phyloP scores from a whole-genome alignment of 2,888 invertebrate species.

The Acronicta alni region DNA sequence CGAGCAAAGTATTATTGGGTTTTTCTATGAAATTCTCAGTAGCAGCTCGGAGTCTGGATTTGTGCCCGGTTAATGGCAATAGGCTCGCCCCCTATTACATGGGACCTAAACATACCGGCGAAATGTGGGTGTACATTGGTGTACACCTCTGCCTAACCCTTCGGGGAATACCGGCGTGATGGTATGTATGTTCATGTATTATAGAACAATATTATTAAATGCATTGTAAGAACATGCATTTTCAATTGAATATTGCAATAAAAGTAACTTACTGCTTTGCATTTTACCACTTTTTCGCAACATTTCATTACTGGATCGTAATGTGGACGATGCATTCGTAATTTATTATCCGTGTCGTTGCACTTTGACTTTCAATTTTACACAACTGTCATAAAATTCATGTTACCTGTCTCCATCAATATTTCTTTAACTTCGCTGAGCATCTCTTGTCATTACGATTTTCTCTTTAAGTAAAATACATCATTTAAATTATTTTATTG shows the following conservation, averaged over 20 bases:
- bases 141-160: too few species aligned
- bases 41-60: too few species aligned
- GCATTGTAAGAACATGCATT: too few species aligned
- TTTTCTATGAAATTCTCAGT: too few species aligned
- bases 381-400: slow-evolving; percentile 23
- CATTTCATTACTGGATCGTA: slow-evolving; percentile 9
- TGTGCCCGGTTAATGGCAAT: too few species aligned
- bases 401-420: slow-evolving; percentile 16
- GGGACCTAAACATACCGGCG: too few species aligned
- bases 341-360: slow-evolving; percentile 45
- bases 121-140: too few species aligned
- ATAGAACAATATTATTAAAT: too few species aligned
- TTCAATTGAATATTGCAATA: neutral
- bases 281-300: slow-evolving; percentile 22
- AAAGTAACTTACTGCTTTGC: neutral
- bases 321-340: slow-evolving; percentile 14
- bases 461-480: slow-evolving; percentile 30
- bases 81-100: too few species aligned
- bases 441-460: slow-evolving; percentile 14
- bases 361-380: slow-evolving; percentile 46
- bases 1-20: too few species aligned
- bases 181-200: too few species aligned
- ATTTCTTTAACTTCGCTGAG: slow-evolving; percentile 25
- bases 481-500: slow-evolving; percentile 3
- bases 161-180: too few species aligned